Conservation (phyloP, 2,888 invertebrate species). For the Apocheima hispidaria region DNA sequence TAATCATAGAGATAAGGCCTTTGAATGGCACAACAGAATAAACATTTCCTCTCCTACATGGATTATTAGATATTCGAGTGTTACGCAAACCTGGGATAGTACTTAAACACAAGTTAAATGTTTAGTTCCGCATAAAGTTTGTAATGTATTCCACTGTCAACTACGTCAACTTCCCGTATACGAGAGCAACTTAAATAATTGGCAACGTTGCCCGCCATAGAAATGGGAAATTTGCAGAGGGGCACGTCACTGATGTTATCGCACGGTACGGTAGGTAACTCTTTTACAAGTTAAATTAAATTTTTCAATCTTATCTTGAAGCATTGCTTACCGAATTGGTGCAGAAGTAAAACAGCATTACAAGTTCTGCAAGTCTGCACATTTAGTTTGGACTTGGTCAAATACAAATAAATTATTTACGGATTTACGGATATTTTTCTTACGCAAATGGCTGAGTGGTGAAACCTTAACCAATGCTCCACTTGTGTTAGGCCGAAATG, state of each 20-base stretch:
- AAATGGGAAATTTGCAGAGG: conserved; percentile 20
- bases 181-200: conserved; percentile 11
- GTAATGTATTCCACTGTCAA: conserved; percentile 12
- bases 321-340: no score
- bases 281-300: no score
- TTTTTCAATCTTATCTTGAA: no score
- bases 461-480: no score
- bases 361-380: no score
- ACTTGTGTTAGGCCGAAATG: no score
- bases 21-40: conserved; percentile 1
- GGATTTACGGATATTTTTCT: no score
- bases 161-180: conserved; percentile 10
- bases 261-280: not conserved
- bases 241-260: not conserved
- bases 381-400: no score
- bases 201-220: not conserved
- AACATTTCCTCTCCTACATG: not conserved
- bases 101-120: conserved; percentile 11
- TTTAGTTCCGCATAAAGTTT: conserved; percentile 20
- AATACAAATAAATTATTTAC: no score
- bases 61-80: conserved; percentile 21
- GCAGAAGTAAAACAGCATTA: no score
- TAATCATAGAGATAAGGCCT: not conserved
- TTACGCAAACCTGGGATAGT: conserved; percentile 10
- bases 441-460: no score